Evolutionary conservation across 2,888 invertebrate species (phyloP).

Genomic region (Thera britannica): DNA sequence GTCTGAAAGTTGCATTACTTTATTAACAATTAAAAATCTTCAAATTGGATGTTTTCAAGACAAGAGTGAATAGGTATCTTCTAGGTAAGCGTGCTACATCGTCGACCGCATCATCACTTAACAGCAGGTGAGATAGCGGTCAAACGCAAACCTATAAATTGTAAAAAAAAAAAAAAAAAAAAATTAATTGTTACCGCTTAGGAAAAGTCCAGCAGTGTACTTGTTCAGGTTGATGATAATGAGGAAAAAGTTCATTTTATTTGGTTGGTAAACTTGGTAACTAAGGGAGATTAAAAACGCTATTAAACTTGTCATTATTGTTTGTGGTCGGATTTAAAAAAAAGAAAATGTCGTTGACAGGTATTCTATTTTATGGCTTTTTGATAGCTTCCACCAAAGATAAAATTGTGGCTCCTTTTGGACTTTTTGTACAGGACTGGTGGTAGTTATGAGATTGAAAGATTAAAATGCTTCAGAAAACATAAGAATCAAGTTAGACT

Average conservation of each 20-base stretch:
- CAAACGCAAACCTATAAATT: no score
- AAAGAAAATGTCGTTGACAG: constrained; percentile 36
- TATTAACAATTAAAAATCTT: no score
- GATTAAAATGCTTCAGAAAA: no score
- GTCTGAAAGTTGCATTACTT: constrained; percentile 1
- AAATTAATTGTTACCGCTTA: constrained; percentile 3
- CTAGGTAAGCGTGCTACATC: no score
- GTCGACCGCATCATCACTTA: no score
- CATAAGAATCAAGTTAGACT: no score
- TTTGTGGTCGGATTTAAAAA: constrained; percentile 37
- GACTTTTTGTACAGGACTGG: constrained; percentile 4
- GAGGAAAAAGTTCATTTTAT: constrained; percentile 12
- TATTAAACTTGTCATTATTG: constrained; percentile 39
- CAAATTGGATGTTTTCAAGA: no score
- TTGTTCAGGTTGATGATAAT: no score
- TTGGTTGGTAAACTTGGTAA: constrained; percentile 20
- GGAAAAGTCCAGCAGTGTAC: no score
- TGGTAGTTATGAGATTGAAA: background rate
- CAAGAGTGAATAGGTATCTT: no score
- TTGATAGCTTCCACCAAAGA: constrained; percentile 35
- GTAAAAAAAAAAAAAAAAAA: no score
- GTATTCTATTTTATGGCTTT: constrained; percentile 36
- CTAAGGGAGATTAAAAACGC: constrained; percentile 36
- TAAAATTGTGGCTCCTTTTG: constrained; percentile 27
- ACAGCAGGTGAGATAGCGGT: no score